A percentile compares a stretch with the other conserved stretches of the same genome.
Conservation (phyloP, 2,113 vertebrate genomes). For the Caretta caretta region DNA sequence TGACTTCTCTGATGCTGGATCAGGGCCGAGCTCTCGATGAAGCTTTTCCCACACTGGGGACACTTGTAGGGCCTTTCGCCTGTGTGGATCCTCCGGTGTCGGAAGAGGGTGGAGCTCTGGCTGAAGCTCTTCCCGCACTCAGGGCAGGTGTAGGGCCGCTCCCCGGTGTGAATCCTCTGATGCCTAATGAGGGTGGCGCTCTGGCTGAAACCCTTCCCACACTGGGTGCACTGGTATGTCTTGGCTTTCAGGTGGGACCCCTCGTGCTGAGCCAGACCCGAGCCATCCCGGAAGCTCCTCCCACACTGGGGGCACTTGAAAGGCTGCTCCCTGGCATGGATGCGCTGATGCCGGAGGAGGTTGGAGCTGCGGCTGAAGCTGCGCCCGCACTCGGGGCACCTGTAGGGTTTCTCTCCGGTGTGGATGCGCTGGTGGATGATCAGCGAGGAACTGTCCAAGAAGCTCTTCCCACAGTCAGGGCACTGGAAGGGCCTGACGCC, state of each 20-base stretch:
- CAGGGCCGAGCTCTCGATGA: not conserved
- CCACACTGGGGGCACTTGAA: constrained; percentile 55
- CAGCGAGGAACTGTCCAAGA: not conserved
- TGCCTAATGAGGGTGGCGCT: constrained; percentile 73
- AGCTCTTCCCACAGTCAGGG: not conserved
- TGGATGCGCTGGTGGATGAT: not conserved
- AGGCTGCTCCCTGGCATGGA: constrained; percentile 48
- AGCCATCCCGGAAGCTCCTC: not conserved
- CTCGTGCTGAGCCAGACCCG: not conserved
- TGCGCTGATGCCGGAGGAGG: constrained; percentile 74
- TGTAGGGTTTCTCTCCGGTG: not conserved
- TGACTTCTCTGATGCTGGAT: not conserved
- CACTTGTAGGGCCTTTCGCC: not conserved
- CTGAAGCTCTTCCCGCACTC: not conserved
- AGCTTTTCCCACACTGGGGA: not conserved
- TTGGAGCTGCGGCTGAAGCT: constrained; percentile 35
- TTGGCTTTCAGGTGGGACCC: not conserved
- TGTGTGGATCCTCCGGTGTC: not conserved
- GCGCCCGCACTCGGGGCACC: not conserved
- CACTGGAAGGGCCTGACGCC: not conserved
- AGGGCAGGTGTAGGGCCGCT: constrained; percentile 65
- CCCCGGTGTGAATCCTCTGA: constrained; percentile 71
- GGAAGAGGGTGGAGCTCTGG: not conserved
- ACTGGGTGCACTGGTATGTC: constrained; percentile 29
- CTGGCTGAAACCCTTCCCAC: constrained; percentile 72